Conservation (phyloP, 2,113 vertebrate species). For the Vireo altiloquus region DNA sequence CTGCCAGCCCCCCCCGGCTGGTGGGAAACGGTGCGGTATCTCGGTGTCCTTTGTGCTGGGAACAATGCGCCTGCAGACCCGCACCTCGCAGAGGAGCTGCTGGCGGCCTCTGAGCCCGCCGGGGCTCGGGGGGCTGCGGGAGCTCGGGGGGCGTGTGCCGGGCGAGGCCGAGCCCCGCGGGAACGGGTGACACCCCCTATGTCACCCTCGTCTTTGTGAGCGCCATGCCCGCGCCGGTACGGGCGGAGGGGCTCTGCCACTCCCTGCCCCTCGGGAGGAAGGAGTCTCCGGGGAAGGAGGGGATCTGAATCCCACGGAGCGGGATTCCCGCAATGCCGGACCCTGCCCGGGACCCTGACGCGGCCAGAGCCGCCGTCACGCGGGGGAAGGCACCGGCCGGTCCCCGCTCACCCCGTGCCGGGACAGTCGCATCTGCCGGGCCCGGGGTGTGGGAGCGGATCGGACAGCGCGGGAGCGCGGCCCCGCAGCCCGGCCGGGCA, state of each 20-base stretch:
- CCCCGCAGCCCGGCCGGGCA: not conserved
- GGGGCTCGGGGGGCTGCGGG: not conserved
- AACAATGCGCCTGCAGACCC: conserved; percentile 12
- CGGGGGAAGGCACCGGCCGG: not conserved
- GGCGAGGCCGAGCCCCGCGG: not conserved
- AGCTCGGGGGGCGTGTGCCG: not conserved
- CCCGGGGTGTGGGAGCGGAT: not conserved
- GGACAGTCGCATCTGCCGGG: not conserved
- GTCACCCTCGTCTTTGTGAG: conserved; percentile 9
- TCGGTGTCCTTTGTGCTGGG: conserved; percentile 34
- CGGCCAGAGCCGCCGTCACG: not conserved
- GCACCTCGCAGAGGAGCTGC: not conserved
- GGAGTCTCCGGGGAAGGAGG: not conserved
- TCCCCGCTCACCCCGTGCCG: not conserved
- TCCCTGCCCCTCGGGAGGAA: not conserved
- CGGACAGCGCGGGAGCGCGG: not conserved
- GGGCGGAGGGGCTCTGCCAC: not conserved
- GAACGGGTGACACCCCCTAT: not conserved
- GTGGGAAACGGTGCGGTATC: not conserved
- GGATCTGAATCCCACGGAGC: not conserved
- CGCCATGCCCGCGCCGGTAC: not conserved
- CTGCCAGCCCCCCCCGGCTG: not conserved
- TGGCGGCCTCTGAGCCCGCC: not conserved
- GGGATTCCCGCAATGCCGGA: not conserved
- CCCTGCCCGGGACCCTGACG: not conserved